Evolutionary conservation across 2,888 invertebrate species (phyloP).

Genomic region (Serrognathus titanus): DNA sequence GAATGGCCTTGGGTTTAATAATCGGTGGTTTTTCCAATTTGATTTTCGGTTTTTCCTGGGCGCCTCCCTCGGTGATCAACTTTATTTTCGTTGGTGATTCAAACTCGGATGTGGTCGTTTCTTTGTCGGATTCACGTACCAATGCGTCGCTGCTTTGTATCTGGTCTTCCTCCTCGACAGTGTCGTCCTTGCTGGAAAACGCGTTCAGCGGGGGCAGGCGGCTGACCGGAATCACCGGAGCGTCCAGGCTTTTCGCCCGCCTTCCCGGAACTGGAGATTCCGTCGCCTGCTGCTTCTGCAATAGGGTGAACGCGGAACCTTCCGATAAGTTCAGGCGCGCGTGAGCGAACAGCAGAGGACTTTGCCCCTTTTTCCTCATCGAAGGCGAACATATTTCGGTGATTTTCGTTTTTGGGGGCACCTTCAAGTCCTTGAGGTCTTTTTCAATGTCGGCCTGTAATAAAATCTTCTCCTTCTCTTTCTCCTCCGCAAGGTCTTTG

Average conservation of each 20-base stretch:
- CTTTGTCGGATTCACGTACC: constrained; percentile 32
- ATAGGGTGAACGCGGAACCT: constrained; percentile 71
- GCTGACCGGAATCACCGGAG: constrained; percentile 77
- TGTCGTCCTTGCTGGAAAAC: constrained; percentile 86
- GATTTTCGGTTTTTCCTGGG: not conserved
- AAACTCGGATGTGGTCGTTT: constrained; percentile 44
- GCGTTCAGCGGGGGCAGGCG: constrained; percentile 79
- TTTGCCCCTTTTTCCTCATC: constrained; percentile 65
- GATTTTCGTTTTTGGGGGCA: constrained; percentile 54
- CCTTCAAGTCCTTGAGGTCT: constrained; percentile 44
- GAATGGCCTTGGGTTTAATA: not conserved
- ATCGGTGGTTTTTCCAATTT: constrained; percentile 10
- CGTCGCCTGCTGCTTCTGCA: constrained; percentile 73
- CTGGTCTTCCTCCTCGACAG: constrained; percentile 70
- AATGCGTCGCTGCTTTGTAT: constrained; percentile 32
- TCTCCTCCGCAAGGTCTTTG: constrained; percentile 34
- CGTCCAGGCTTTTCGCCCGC: constrained; percentile 79
- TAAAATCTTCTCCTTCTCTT: constrained; percentile 41
- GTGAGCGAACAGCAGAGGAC: constrained; percentile 75
- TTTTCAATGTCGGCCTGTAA: constrained; percentile 45
- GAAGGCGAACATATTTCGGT: constrained; percentile 69
- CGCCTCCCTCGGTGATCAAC: not conserved
- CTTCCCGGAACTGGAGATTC: constrained; percentile 69
- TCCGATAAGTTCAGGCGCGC: constrained; percentile 78
- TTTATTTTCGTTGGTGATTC: constrained; percentile 14